phyloP scores from a whole-genome alignment of 2,113 vertebrate genomes.

The Hippocampus abdominalis region DNA sequence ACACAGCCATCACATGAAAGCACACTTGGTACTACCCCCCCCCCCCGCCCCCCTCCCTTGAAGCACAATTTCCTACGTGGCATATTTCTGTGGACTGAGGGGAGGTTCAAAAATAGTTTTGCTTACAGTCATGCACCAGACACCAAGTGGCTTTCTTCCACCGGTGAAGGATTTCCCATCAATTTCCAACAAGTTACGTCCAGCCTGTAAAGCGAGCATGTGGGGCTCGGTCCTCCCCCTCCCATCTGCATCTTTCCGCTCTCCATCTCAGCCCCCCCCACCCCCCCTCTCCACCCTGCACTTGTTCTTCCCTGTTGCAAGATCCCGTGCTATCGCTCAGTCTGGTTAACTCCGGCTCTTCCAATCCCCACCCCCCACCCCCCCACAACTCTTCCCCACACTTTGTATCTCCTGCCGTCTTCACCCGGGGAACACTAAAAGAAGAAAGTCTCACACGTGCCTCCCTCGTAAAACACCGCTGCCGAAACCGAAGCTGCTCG shows the following conservation, averaged over 20 bases:
- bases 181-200: conserved; percentile 31
- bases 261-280: conserved; percentile 2
- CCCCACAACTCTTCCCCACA: too few relatives aligned
- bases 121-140: not conserved
- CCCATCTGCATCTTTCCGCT: not conserved
- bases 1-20: conserved; percentile 25
- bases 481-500: conserved; percentile 28
- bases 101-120: not conserved
- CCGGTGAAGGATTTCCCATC: not conserved
- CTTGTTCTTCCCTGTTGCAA: conserved; percentile 41
- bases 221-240: not conserved
- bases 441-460: conserved; percentile 34
- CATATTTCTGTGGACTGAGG: too few relatives aligned
- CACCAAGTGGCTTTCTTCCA: not conserved
- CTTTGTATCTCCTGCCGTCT: conserved; percentile 12
- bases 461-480: conserved; percentile 19
- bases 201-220: conserved; percentile 12
- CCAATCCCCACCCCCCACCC: not conserved
- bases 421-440: conserved; percentile 24
- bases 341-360: conserved; percentile 36
- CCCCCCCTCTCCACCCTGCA: conserved; percentile 13
- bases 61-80: too few relatives aligned
- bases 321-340: conserved; percentile 41
- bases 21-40: not conserved
- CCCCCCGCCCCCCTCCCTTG: too few relatives aligned